These are phyloP conservation scores for Halichoeres trimaculatus DNA, from an alignment of 2,113 vertebrate species.

Conservation along the genomic window DNA sequence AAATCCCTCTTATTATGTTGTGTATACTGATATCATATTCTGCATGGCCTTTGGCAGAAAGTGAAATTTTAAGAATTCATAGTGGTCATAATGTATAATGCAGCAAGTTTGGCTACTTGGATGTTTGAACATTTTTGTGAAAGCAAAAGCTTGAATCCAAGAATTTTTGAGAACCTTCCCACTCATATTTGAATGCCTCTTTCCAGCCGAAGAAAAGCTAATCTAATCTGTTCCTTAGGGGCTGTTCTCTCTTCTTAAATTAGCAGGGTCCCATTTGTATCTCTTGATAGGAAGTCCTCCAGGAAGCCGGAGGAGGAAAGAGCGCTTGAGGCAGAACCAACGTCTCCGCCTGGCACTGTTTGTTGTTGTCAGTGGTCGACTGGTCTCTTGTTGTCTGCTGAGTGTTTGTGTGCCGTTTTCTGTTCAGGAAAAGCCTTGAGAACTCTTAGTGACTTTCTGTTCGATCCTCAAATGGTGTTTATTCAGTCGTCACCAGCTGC, in stretches of 20 bases:
- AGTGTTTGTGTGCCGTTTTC: conserved; percentile 43
- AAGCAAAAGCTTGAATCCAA: conserved; percentile 43
- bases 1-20: conserved; percentile 37
- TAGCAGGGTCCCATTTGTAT: conserved; percentile 45
- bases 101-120: conserved; percentile 35
- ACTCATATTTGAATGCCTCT: conserved; percentile 47
- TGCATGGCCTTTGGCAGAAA: conserved; percentile 27
- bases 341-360: conserved; percentile 54
- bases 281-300: conserved; percentile 50
- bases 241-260: conserved; percentile 52
- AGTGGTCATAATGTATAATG: conserved; percentile 30
- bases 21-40: conserved; percentile 34
- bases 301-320: conserved; percentile 42
- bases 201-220: conserved; percentile 55
- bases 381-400: conserved; percentile 35
- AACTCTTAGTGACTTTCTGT: conserved; percentile 47
- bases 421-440: conserved; percentile 40
- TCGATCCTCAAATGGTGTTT: conserved; percentile 44
- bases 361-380: conserved; percentile 47
- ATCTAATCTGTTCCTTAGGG: conserved; percentile 52
- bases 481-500: conserved; percentile 62
- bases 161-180: conserved; percentile 53
- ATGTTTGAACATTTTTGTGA: conserved; percentile 31
- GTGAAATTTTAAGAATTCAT: conserved; percentile 38
- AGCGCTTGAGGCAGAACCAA: conserved; percentile 28